Conservation (phyloP, 2,797 vertebrate genomes). For the Oryzias sinensis region DNA sequence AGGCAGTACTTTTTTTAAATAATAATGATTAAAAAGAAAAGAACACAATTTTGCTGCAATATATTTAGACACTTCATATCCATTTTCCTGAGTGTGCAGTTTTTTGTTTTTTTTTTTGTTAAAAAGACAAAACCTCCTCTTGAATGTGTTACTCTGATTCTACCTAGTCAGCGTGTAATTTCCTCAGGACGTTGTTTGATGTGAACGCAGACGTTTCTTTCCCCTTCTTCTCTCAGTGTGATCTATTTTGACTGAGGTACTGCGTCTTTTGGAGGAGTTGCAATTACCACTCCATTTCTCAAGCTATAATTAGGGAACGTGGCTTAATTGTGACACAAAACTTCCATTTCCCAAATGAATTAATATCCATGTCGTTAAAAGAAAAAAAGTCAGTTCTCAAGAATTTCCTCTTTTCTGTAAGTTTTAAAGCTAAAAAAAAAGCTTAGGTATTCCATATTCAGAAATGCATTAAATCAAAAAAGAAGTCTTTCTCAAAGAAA, state of each 20-base stretch:
- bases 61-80: neutral
- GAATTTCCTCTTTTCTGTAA: constrained; percentile 9
- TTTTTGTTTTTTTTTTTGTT: constrained; percentile 9
- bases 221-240: constrained; percentile 58
- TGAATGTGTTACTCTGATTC: too few relatives aligned
- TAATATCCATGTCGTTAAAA: constrained; percentile 56
- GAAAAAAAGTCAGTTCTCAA: constrained; percentile 13
- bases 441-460: too few relatives aligned
- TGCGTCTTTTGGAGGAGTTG: constrained; percentile 68
- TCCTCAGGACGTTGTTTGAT: too few relatives aligned
- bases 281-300: constrained; percentile 86
- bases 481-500: too few relatives aligned
- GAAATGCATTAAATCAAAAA: too few relatives aligned
- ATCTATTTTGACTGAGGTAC: constrained; percentile 76
- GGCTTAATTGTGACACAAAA: constrained; percentile 77
- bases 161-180: too few relatives aligned
- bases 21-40: neutral
- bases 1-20: neutral
- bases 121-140: too few relatives aligned
- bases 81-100: constrained; percentile 8
- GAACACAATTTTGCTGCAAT: neutral
- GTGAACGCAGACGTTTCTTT: constrained; percentile 24
- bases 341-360: constrained; percentile 77
- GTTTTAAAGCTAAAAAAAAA: neutral
- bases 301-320: constrained; percentile 81